Base-by-base conservation (phyloP, 2,888 invertebrate genomes). In the Rugalucina vietnamica region DNA sequence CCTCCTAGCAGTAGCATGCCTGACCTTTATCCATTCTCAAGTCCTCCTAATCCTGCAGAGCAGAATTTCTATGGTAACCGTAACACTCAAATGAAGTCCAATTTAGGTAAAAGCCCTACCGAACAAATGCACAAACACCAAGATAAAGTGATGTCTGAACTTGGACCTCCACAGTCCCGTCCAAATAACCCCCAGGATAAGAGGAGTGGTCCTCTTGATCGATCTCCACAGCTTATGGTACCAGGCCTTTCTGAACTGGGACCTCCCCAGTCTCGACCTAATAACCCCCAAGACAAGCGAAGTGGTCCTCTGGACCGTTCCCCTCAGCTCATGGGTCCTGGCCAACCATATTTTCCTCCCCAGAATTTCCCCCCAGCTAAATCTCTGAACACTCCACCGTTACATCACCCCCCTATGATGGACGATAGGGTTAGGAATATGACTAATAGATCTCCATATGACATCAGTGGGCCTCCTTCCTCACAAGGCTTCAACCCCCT, bases 351-450 rank as follows among this genome's bases (percentile, higher is more conserved):
- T 79, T 89, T 88, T 69, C 82, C 89, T 49, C 82, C 91, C 12
- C 82, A 88, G 43, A 88, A 84, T 76, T 91, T 88, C 72, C 87
- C 90, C 4, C 82, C 89, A 34, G 82, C 91, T 1, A 87, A 86
- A n/a, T 89, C 90, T 29, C 88, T 92, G 12, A 91, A 91, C 73
- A 92, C 92, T 3, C 91, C 91, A 27, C 91, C 92, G 0, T 80
- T 92, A 14, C 92, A 90, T 43, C 92, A 92, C 69, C 91, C 90
- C n/a, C 89, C 90, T 8, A 76, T 91, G 60, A 88, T 90, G 80
- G 90, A 90, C 24, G 86, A 88, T 21, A 76, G 88, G 18, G 71
- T 79, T n/a, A 69, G 87, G 49, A 85, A 83, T 49, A 84, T 90
- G 76, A 84, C 81, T 1, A 86, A 88, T 65, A 85, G 90, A 57